Evolutionary conservation across 2,113 vertebrate genomes (phyloP).

Genomic region (Aspidoscelis tigris): DNA sequence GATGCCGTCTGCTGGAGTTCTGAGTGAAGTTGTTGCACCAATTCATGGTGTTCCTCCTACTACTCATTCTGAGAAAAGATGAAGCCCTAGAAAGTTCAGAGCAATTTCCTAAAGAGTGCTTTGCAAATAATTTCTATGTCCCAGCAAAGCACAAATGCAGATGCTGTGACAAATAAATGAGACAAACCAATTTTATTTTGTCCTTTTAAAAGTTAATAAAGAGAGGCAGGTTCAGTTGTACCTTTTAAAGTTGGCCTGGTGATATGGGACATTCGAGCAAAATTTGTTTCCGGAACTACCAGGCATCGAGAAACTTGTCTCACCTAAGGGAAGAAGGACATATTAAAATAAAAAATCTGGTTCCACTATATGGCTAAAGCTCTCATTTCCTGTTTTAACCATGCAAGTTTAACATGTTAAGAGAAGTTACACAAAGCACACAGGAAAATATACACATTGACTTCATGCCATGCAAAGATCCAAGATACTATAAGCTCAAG

Average conservation of each 20-base stretch:
- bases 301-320: slow-evolving; percentile 50
- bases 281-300: slow-evolving; percentile 36
- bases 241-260: slow-evolving; percentile 61
- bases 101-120: neutral
- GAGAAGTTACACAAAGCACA: neutral
- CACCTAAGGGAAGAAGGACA: slow-evolving; percentile 42
- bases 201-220: neutral
- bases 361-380: neutral
- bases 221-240: neutral
- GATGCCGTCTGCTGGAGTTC: too few relatives aligned
- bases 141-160: neutral
- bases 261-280: slow-evolving; percentile 60
- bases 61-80: too few relatives aligned
- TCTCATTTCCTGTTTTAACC: neutral
- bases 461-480: neutral
- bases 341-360: neutral
- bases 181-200: neutral
- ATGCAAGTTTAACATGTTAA: neutral
- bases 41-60: too few relatives aligned
- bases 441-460: neutral
- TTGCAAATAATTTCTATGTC: neutral
- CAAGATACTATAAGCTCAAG: neutral
- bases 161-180: neutral
- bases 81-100: too few relatives aligned
- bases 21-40: too few relatives aligned